These are phyloP conservation scores for Rhinichthys klamathensis DNA, from an alignment of 2,113 vertebrate genomes.

Conservation along the genomic window DNA sequence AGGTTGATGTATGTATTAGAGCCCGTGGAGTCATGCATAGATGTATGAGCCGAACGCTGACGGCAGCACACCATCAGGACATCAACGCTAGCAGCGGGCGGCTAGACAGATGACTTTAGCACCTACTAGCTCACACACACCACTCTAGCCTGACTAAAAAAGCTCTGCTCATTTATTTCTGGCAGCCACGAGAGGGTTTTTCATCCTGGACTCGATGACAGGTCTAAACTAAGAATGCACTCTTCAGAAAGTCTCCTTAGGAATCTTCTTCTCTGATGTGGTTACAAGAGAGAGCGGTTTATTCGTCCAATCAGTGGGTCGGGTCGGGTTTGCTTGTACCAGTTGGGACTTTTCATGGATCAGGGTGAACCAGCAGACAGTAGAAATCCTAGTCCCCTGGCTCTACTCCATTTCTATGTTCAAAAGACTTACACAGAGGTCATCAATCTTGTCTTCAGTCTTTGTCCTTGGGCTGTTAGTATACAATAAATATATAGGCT, in stretches of 20 bases:
- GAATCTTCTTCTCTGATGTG: slow-evolving; percentile 63
- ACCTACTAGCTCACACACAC: slow-evolving; percentile 46
- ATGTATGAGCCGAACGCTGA: slow-evolving; percentile 16
- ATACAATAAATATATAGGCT: no score
- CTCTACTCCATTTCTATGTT: slow-evolving; percentile 35
- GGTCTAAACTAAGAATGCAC: slow-evolving; percentile 47
- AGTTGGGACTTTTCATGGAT: slow-evolving; percentile 44
- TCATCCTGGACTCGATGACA: slow-evolving; percentile 60
- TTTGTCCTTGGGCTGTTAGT: no score
- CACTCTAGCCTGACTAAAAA: slow-evolving; percentile 39
- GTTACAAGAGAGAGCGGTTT: slow-evolving; percentile 47
- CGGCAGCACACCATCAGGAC: slow-evolving; percentile 31
- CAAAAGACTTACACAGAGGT: slow-evolving; percentile 14
- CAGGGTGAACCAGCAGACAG: not conserved
- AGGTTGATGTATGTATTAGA: slow-evolving; percentile 11
- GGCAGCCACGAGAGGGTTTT: slow-evolving; percentile 58
- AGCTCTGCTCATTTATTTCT: slow-evolving; percentile 66
- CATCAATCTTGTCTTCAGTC: slow-evolving; percentile 51
- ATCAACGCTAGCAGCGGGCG: slow-evolving; percentile 33
- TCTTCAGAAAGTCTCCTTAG: slow-evolving; percentile 42
- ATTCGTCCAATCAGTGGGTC: slow-evolving; percentile 38
- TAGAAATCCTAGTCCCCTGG: slow-evolving; percentile 32
- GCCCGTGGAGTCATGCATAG: slow-evolving; percentile 31
- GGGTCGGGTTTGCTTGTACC: not conserved
- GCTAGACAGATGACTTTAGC: slow-evolving; percentile 49